Base-by-base conservation (phyloP, 2,888 invertebrate genomes). In the Scelioninae gen. 1 region DNA sequence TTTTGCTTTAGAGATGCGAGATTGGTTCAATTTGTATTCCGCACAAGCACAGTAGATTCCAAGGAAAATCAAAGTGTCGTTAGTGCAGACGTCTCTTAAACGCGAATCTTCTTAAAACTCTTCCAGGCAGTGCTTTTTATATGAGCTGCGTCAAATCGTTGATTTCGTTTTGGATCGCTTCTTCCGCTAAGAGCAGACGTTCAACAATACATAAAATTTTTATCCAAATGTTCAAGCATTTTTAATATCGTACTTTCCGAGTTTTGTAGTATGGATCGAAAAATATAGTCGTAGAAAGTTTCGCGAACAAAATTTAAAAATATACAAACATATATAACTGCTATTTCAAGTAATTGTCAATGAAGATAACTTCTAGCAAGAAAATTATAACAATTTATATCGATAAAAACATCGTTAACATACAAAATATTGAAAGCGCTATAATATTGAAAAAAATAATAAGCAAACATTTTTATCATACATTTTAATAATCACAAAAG, bases 1-100 rank as follows among this genome's bases (percentile, higher is more conserved):
- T 53, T 76, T 75, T 31, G 34, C 62, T 58, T 51, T 38, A 15
- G 43, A 60, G 40, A 78, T 53, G 32, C 56, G 32, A 56, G 81
- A 84, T 84, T 84, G 81, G 78, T 81, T 81, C 75, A 81, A 84
- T 84, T 84, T 84, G 75, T 81, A 81, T 81, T 81, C 78, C 51
- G 75, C 74, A 78, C 74, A 84, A 77, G 78, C 69, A 63, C 43
- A 23, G 65, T 23, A 78, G 55, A 84, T 71, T 84, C 74, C 23
- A 60, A 68, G 68, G 78, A 71, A 81, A 79, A 84, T 83, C 81
- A 74, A 81, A 69, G 76, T 72, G 55, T 77, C 81, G 76, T 84
- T 78, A 49, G 74, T 62, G 60, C 63, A 58, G 72, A 69, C 62
- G 49, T 53, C 68, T 72, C 51, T 71, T 66, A 45, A 66, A 71